phyloP scores from a whole-genome alignment of 2,797 vertebrate species.

The Anguilla obscura region DNA sequence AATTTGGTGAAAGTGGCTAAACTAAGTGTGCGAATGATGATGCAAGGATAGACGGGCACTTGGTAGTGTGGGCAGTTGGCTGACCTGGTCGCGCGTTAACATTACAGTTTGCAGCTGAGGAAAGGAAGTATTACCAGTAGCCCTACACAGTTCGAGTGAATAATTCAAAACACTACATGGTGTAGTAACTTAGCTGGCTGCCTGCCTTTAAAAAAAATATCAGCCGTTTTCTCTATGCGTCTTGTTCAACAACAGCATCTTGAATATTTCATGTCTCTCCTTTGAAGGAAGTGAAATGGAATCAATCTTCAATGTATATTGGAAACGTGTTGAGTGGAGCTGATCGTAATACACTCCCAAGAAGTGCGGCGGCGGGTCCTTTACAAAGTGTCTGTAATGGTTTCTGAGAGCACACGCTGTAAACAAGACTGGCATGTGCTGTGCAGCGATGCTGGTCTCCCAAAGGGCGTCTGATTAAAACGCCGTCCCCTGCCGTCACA shows the following conservation, averaged over 20 bases:
- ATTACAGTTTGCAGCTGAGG: neutral
- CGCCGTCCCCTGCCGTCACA: constrained; percentile 40
- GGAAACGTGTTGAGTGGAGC: constrained; percentile 27
- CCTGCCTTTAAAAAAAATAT: neutral
- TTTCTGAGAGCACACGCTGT: constrained; percentile 41
- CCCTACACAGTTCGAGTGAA: neutral
- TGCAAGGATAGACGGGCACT: neutral
- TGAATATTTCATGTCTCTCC: neutral
- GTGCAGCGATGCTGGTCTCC: constrained; percentile 30
- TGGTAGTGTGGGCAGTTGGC: neutral
- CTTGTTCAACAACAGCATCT: neutral
- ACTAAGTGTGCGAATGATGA: neutral
- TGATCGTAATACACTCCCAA: constrained; percentile 40
- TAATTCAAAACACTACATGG: neutral
- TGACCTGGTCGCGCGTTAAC: neutral
- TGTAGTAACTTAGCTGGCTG: neutral
- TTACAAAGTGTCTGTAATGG: constrained; percentile 45
- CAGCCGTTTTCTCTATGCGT: neutral
- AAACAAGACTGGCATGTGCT: constrained; percentile 38
- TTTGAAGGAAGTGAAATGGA: neutral
- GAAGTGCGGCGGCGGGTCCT: constrained; percentile 36
- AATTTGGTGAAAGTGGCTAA: neutral
- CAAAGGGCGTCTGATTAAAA: constrained; percentile 51
- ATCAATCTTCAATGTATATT: constrained; percentile 18
- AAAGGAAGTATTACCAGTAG: neutral